Evolutionary conservation across 2,797 vertebrate genomes (phyloP), one percentile per base, ranked within the genome.

Genomic region (Anas bernieri): DNA sequence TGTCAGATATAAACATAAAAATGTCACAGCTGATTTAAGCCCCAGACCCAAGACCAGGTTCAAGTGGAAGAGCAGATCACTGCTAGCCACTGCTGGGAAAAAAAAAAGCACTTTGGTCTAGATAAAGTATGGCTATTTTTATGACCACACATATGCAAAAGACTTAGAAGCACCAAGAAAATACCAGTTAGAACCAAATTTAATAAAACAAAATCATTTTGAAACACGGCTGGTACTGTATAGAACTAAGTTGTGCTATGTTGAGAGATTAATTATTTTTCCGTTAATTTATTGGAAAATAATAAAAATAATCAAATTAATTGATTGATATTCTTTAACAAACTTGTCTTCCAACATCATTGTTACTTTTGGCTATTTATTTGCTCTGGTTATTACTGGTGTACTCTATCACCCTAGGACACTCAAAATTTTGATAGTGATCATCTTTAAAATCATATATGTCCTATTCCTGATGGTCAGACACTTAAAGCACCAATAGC

Each of bases 211-310:
- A 74, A 90, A 74, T 4, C 37, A 22, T 13, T 67, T 39, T 68
- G 30, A 6, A 81, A 11, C 1, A 2, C 0, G 1, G 11, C 8
- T 75, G 48, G 30, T 1, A 2, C 15, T 31, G 14, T 15, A 46
- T 1, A 50, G 11, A 78, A 62, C 2, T 23, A 74, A 86, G 17
- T 4, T 55, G 39, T 7, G 1, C 5, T 78, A 18, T 46, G 12
- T 9, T 81, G 39, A 9, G 9, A 88, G 9, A 78, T 20, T 6
- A 11, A 59, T 20, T 63, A 72, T 58, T 35, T 21, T 52, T 72
- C 23, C 54, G 66, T 73, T 37, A 23, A 18, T 21, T 10, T 58
- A 41, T 58, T 28, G 12, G 63, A 69, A 88, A 69, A 54, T 28
- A 43, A 64, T 26, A 52, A 50, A 50, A 50, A 52, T 28, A 52